Evolutionary conservation across 2,888 invertebrate genomes (phyloP).

Genomic region (Cenopis cana): DNA sequence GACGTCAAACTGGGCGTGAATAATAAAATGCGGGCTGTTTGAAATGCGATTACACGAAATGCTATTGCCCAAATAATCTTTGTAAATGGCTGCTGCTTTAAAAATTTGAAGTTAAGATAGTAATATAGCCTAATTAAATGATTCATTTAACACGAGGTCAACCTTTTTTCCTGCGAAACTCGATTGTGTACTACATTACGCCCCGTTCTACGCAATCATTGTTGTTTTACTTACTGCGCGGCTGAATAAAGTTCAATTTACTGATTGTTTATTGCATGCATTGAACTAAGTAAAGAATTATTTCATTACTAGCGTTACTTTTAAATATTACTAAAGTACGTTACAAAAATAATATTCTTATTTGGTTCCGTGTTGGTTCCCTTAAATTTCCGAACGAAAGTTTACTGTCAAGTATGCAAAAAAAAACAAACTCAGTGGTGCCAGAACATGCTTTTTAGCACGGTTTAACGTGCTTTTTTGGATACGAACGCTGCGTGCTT

Average conservation of each 20-base stretch:
- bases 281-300: background rate
- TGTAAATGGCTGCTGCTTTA: background rate
- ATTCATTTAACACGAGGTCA: background rate
- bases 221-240: background rate
- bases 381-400: conserved; percentile 27
- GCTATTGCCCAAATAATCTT: background rate
- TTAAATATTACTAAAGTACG: background rate
- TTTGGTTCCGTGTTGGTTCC: background rate
- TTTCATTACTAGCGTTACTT: too few species aligned
- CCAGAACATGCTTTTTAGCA: too few species aligned
- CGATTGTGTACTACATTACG: conserved; percentile 5
- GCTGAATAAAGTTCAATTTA: background rate
- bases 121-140: background rate
- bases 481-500: too few species aligned
- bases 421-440: background rate
- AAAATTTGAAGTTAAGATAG: background rate
- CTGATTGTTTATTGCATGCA: background rate
- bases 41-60: conserved; percentile 46
- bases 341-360: background rate
- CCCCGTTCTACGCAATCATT: conserved; percentile 19
- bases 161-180: background rate
- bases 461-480: too few species aligned
- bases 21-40: conserved; percentile 65
- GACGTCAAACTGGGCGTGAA: conserved; percentile 86
- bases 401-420: conserved; percentile 18